These are phyloP conservation scores for Ellobium chinense DNA, from an alignment of 2,888 invertebrate genomes.

Conservation along the genomic window DNA sequence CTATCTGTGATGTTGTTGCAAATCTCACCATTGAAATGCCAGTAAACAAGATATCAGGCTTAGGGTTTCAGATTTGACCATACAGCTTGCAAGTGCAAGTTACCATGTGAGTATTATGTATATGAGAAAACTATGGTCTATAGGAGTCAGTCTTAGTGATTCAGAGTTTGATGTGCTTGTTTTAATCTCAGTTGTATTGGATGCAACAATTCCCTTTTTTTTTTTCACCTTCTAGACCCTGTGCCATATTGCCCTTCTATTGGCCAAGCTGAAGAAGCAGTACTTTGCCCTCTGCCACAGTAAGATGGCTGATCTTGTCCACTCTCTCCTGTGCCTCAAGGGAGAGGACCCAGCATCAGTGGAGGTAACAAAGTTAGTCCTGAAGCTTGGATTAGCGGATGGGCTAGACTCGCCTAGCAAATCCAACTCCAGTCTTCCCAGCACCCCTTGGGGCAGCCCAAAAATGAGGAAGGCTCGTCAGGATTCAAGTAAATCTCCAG, in stretches of 20 bases:
- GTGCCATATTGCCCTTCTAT: slow-evolving; percentile 62
- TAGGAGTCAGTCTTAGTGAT: too few relatives aligned
- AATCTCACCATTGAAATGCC: too few relatives aligned
- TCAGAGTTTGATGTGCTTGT: too few relatives aligned
- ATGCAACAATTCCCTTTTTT: too few relatives aligned
- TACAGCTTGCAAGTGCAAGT: neutral
- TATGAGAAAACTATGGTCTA: neutral
- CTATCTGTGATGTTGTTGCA: too few relatives aligned
- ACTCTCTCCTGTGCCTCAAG: slow-evolving; percentile 57
- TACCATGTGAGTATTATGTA: neutral
- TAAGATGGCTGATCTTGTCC: slow-evolving; percentile 59
- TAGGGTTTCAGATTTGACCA: too few relatives aligned
- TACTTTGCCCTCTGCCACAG: slow-evolving; percentile 66
- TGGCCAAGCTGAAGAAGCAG: slow-evolving; percentile 66
- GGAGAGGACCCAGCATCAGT: slow-evolving; percentile 46
- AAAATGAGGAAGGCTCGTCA: slow-evolving; percentile 50
- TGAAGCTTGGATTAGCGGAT: slow-evolving; percentile 59
- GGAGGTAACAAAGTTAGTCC: slow-evolving; percentile 59
- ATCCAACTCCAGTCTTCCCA: slow-evolving; percentile 52
- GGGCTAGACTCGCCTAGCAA: slow-evolving; percentile 53
- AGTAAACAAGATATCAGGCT: too few relatives aligned
- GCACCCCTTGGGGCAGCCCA: slow-evolving; percentile 55
- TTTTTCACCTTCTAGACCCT: slow-evolving; percentile 64
- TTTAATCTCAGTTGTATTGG: too few relatives aligned
- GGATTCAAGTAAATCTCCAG: slow-evolving; percentile 55